Evolutionary conservation across 2,113 vertebrate genomes (phyloP).

Genomic region (Rhabdomys dilectus): DNA sequence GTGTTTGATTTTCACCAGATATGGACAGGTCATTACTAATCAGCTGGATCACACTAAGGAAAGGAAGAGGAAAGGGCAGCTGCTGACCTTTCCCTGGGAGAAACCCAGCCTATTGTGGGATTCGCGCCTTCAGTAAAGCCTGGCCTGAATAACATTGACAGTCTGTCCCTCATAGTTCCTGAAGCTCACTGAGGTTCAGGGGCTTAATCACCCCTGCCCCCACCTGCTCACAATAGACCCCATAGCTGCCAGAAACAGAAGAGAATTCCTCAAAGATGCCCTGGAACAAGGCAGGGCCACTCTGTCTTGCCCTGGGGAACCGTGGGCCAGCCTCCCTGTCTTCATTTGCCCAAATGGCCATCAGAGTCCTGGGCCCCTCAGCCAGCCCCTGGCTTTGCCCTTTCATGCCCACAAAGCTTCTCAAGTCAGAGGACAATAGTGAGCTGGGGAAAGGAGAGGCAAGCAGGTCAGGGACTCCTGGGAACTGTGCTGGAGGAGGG

Average conservation of each 20-base stretch:
- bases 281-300: background rate
- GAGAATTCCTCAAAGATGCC: background rate
- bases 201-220: background rate
- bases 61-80: slow-evolving; percentile 18
- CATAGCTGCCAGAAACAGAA: background rate
- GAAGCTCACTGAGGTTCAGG: background rate
- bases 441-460: background rate
- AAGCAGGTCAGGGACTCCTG: background rate
- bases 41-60: background rate
- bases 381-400: background rate
- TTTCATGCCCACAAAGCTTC: slow-evolving; percentile 42
- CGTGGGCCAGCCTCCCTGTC: background rate
- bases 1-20: slow-evolving; percentile 74
- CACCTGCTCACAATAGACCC: background rate
- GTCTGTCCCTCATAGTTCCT: background rate
- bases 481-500: background rate
- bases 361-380: background rate
- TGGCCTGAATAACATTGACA: background rate
- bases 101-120: background rate
- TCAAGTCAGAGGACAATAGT: slow-evolving; percentile 48
- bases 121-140: background rate
- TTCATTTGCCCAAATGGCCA: background rate
- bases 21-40: slow-evolving; percentile 41
- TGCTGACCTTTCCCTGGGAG: background rate
- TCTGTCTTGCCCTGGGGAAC: background rate